These are phyloP conservation scores for Burhinus bistriatus DNA, from an alignment of 2,113 vertebrate genomes.

Conservation along the genomic window DNA sequence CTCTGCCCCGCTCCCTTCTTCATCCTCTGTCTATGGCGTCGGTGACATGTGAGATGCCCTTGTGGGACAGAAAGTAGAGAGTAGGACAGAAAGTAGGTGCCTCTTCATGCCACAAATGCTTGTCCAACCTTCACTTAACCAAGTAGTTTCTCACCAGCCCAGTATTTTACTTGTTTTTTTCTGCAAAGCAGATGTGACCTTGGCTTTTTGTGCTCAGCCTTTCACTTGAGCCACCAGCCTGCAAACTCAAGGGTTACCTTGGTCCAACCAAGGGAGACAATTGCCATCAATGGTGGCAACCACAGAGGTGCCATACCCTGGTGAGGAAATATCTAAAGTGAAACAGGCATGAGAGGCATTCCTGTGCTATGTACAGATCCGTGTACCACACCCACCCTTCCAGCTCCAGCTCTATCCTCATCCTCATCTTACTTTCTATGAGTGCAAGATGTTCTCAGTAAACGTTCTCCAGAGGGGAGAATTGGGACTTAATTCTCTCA, in stretches of 20 bases:
- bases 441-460: neutral
- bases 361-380: neutral
- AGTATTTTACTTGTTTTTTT: accelerated
- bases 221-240: neutral
- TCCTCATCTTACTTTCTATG: neutral
- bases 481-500: neutral
- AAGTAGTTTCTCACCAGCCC: neutral
- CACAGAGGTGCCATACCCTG: neutral
- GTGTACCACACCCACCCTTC: neutral
- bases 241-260: neutral
- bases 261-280: neutral
- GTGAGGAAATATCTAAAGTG: neutral
- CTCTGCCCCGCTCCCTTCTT: accelerated
- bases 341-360: neutral
- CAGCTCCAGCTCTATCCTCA: neutral
- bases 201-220: neutral
- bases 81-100: neutral
- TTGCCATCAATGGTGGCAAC: neutral
- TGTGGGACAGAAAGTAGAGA: neutral
- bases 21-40: accelerated
- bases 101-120: neutral
- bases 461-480: neutral
- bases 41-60: neutral
- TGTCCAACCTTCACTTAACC: neutral
- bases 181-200: accelerated